These are phyloP conservation scores for Acestrorhynchus altus DNA, from an alignment of 2,797 vertebrate species.

Conservation along the genomic window DNA sequence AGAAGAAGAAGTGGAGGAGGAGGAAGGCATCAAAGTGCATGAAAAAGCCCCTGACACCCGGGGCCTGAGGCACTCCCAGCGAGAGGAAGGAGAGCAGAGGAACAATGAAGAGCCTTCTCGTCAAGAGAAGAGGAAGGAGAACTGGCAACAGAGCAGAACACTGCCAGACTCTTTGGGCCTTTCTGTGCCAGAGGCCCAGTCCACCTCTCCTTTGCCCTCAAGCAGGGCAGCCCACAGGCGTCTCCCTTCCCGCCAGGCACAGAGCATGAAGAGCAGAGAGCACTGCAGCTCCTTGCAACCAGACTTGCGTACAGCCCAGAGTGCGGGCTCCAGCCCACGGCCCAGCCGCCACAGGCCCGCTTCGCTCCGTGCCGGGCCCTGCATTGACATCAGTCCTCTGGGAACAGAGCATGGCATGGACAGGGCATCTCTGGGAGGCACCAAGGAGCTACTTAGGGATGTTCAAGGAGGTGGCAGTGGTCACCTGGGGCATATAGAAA, in stretches of 20 bases:
- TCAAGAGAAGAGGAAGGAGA: conserved; percentile 62
- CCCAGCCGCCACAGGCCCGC: conserved; percentile 76
- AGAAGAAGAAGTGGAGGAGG: conserved; percentile 69
- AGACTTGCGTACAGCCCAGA: conserved; percentile 75
- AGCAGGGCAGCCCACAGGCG: conserved; percentile 49
- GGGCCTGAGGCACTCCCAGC: conserved; percentile 61
- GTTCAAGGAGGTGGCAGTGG: conserved; percentile 43
- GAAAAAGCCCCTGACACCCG: conserved; percentile 70
- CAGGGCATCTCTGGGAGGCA: conserved; percentile 71
- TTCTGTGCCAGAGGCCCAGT: conserved; percentile 52
- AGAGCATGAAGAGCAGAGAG: conserved; percentile 90
- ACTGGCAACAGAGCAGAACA: conserved; percentile 79
- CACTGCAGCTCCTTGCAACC: conserved; percentile 86
- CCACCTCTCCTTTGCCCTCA: conserved; percentile 8
- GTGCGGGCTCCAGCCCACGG: conserved; percentile 86
- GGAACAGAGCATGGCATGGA: conserved; percentile 35
- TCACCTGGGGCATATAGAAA: conserved; percentile 72
- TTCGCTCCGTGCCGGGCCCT: conserved; percentile 70
- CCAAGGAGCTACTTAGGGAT: conserved; percentile 54
- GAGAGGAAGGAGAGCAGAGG: conserved; percentile 37
- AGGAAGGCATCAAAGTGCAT: conserved; percentile 52
- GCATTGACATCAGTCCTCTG: conserved; percentile 73
- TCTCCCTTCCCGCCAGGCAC: conserved; percentile 72
- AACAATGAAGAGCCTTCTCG: conserved; percentile 58
- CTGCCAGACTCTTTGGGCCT: conserved; percentile 80